A percentile compares a stretch with the other conserved stretches of the same genome.
These are phyloP conservation scores for Halichoeres trimaculatus DNA, from an alignment of 2,113 vertebrate genomes.

Conservation along the genomic window DNA sequence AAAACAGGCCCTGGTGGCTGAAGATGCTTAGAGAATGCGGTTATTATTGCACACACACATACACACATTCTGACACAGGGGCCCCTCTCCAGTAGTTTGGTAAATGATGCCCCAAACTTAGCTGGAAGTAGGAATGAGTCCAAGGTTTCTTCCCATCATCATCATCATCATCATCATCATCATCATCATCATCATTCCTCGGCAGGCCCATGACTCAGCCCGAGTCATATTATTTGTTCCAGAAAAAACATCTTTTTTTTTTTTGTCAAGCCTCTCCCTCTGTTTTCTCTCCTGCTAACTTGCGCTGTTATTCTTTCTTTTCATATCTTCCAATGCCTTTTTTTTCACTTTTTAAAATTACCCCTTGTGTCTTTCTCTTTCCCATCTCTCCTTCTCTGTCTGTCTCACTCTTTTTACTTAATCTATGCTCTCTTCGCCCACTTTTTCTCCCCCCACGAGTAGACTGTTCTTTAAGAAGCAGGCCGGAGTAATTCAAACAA, in stretches of 20 bases:
- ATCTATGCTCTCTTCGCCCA: conserved; percentile 54
- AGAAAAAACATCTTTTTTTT: conserved; percentile 83
- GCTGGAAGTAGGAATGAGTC: conserved; percentile 78
- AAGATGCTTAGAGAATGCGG: conserved; percentile 87
- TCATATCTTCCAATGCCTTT: conserved; percentile 60
- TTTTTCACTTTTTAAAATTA: conserved; percentile 57
- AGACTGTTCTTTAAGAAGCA: conserved; percentile 72
- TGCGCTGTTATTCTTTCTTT: conserved; percentile 65
- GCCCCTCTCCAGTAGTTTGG: conserved; percentile 82
- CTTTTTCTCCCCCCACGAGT: conserved; percentile 28
- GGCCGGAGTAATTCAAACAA: conserved; percentile 84
- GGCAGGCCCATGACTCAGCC: conserved; percentile 84
- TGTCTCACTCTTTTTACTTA: conserved; percentile 45
- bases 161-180: conserved; percentile 81
- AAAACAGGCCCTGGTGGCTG: conserved; percentile 83
- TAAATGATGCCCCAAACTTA: conserved; percentile 87
- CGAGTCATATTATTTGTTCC: conserved; percentile 86
- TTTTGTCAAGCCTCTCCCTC: conserved; percentile 65
- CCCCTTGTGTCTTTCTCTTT: conserved; percentile 32
- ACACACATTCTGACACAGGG: conserved; percentile 54
- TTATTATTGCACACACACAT: conserved; percentile 82
- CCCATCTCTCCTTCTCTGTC: background rate
- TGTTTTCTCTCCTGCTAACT: conserved; percentile 63
- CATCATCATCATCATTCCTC: conserved; percentile 82
- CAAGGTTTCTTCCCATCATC: conserved; percentile 83